phyloP scores from a whole-genome alignment of 2,888 invertebrate species.

The Drosophila lacicola region DNA sequence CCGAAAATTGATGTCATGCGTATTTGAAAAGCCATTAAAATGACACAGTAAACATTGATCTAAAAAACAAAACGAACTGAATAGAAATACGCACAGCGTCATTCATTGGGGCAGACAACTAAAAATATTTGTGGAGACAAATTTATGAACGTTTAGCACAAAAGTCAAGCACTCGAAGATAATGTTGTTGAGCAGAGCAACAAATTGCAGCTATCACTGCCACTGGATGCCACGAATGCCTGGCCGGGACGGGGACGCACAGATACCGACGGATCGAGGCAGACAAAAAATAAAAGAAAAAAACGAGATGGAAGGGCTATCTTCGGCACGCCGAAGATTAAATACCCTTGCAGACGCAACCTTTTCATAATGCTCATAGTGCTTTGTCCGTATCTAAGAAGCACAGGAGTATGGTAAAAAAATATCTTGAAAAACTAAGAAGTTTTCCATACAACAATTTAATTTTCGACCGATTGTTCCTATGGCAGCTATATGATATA shows the following conservation, averaged over 20 bases:
- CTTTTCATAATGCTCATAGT: no score
- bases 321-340: no score
- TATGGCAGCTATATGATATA: no score
- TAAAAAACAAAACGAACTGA: slow-evolving; percentile 14
- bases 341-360: no score
- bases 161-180: slow-evolving; percentile 80
- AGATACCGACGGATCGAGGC: slow-evolving; percentile 12
- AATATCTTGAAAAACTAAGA: no score
- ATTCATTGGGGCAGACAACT: slow-evolving; percentile 58
- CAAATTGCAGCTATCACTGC: slow-evolving; percentile 81
- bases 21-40: slow-evolving; percentile 76
- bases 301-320: background rate
- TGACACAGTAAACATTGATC: slow-evolving; percentile 56
- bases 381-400: no score
- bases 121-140: slow-evolving; percentile 74
- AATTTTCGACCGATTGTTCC: no score
- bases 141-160: slow-evolving; percentile 82
- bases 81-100: slow-evolving; percentile 25
- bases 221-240: slow-evolving; percentile 60
- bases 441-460: no score
- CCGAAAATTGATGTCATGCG: slow-evolving; percentile 76
- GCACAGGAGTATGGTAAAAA: no score
- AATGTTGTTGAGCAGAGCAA: slow-evolving; percentile 73
- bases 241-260: slow-evolving; percentile 10
- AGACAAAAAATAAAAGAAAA: background rate